Base-by-base conservation (phyloP, 2,888 invertebrate species). In the Agrochola lychnidis region DNA sequence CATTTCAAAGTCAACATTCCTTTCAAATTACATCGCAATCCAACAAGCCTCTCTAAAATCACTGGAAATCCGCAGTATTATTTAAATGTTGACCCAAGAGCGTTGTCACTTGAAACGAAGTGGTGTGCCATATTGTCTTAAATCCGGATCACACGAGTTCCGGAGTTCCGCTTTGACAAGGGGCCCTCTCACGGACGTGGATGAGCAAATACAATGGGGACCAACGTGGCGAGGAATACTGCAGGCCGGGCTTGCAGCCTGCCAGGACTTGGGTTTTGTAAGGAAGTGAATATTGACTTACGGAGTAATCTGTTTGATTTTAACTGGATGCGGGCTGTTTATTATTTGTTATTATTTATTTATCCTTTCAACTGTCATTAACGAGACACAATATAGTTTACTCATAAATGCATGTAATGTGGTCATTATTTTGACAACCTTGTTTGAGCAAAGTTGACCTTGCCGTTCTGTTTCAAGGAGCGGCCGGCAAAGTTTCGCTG, bases 111-210 rank as follows among this genome's bases (percentile, higher is more conserved):
- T 66, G 71, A 74, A 64, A 81, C 74, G 71, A 70, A 83, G 83
- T 83, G 84, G 74, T 83, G 85, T 72, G 81, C 75, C 83, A 78
- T 83, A 85, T 86, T 86, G 87, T 86, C 87, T 81, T 86, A 82
- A 84, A 84, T 78, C 85, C 85, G 83, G 81, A 84, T 86, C 85
- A 84, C 80, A 87, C 69, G 73, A 68, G 85, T 77, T 77, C 85
- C 78, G 85, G 78, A 68, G 78, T 56, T 70, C 82, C 72, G 81
- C n/a, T 66, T 62, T 66, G 81, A 85, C 86, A 83, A 85, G 83
- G 63, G 83, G 76, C 64, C 70, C 72, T 79, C 77, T 79, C 76
- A 84, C 72, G 72, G 67, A 72, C 67, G 78, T 80, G 82, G 76
- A 48, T 73, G 78, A 69, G 76, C 78, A 78, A 77, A 80, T 73